phyloP scores from a whole-genome alignment of 2,888 invertebrate genomes.

The Meghimatium bilineatum region DNA sequence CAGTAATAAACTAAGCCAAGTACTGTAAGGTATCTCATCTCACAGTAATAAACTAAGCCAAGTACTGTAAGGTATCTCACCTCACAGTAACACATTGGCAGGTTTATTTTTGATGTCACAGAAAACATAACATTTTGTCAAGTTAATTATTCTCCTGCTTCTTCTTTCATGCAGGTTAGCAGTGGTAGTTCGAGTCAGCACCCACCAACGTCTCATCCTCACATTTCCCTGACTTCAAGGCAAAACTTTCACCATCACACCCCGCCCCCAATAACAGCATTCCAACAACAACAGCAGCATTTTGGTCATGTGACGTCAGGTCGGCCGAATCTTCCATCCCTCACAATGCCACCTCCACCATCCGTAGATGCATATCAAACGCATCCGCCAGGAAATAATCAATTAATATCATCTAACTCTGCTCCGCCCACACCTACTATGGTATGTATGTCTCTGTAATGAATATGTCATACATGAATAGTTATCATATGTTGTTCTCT shows the following conservation, averaged over 20 bases:
- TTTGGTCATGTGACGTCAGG: constrained; percentile 2
- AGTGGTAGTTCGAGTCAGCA: constrained; percentile 28
- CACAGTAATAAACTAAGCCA: too few relatives aligned
- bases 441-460: constrained; percentile 18
- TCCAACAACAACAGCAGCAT: constrained; percentile 20
- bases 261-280: constrained; percentile 31
- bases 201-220: constrained; percentile 20
- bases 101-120: too few relatives aligned
- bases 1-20: too few relatives aligned
- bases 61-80: too few relatives aligned
- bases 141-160: too few relatives aligned
- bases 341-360: constrained; percentile 42
- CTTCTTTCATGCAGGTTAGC: constrained; percentile 11
- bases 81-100: too few relatives aligned
- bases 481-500: too few relatives aligned
- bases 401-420: constrained; percentile 26
- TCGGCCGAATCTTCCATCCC: constrained; percentile 31
- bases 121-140: too few relatives aligned
- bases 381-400: not conserved
- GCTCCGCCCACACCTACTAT: constrained; percentile 40
- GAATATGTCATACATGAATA: too few relatives aligned
- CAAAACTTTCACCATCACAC: not conserved
- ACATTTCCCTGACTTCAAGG: constrained; percentile 15
- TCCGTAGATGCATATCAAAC: constrained; percentile 52
- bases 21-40: too few relatives aligned